phyloP scores from a whole-genome alignment of 64 coral and sea anemone genomes.

The Stichodactyla helianthus region DNA sequence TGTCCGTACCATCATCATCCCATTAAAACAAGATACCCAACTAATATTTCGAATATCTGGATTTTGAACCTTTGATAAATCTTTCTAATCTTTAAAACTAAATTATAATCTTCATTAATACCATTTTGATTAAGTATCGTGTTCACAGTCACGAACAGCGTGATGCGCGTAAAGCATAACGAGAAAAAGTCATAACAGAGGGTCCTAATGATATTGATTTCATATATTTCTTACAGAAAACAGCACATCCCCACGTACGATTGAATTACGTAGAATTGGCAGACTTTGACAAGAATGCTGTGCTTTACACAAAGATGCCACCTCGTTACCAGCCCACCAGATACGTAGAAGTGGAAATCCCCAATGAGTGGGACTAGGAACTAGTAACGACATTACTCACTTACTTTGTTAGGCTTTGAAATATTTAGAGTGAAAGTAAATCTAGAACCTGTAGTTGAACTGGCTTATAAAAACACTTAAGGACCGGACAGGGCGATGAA shows the following conservation, averaged over 20 bases:
- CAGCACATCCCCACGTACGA: background rate
- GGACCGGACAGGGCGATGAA: background rate
- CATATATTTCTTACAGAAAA: background rate
- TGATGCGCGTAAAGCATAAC: background rate
- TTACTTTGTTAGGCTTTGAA: background rate
- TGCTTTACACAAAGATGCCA: background rate
- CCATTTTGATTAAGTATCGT: background rate
- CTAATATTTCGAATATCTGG: too few relatives aligned
- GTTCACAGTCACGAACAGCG: background rate
- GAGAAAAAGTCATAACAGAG: background rate
- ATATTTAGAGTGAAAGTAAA: background rate
- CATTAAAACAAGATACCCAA: too few relatives aligned
- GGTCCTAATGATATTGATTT: background rate
- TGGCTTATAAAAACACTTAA: too few relatives aligned
- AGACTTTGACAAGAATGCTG: background rate
- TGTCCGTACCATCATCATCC: too few relatives aligned
- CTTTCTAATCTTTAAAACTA: background rate
- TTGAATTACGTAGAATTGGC: conserved; percentile 8
- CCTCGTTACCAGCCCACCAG: background rate
- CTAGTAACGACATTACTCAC: background rate
- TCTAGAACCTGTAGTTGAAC: background rate
- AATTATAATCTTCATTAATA: background rate
- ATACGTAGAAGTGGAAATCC: conserved; percentile 4
- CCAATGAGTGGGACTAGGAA: background rate
- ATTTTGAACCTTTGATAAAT: background rate